phyloP scores from a whole-genome alignment of 2,888 invertebrate genomes.

The Drosophila maculinotata region DNA sequence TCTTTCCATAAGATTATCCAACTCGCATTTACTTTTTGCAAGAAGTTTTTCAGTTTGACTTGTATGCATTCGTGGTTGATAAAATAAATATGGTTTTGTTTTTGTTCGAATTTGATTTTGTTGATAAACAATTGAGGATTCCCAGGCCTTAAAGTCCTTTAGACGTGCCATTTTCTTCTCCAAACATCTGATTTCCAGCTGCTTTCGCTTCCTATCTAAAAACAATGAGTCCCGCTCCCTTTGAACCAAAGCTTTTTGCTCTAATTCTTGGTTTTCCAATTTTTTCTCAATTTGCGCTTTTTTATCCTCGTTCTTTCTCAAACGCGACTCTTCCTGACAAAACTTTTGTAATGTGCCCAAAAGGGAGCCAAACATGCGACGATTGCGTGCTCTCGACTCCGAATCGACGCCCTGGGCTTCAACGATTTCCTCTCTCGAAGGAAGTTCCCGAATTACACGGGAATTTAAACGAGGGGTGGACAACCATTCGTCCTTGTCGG shows the following conservation, averaged over 20 bases:
- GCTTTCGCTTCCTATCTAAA: conserved; percentile 93
- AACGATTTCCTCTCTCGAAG: conserved; percentile 92
- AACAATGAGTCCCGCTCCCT: conserved; percentile 94
- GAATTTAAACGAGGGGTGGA: conserved; percentile 88
- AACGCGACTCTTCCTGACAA: conserved; percentile 95
- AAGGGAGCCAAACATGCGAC: conserved; percentile 97
- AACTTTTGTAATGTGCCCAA: conserved; percentile 98
- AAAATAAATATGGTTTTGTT: conserved; percentile 94
- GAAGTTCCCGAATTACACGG: conserved; percentile 93
- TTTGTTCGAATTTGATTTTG: conserved; percentile 94
- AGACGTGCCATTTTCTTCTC: conserved; percentile 96
- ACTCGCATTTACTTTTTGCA: conserved; percentile 86
- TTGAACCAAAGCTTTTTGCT: conserved; percentile 94
- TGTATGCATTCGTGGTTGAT: conserved; percentile 92
- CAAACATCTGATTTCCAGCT: conserved; percentile 94
- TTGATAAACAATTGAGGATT: conserved; percentile 90
- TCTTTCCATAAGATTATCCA: conserved; percentile 48
- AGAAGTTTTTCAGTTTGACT: conserved; percentile 89
- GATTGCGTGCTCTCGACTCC: conserved; percentile 92
- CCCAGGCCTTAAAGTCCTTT: conserved; percentile 95
- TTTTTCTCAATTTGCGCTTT: conserved; percentile 94
- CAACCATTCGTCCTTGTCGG: conserved; percentile 76
- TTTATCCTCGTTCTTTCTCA: conserved; percentile 94
- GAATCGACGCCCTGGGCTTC: conserved; percentile 94
- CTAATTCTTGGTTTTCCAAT: conserved; percentile 95